Base-by-base conservation (phyloP, 2,797 vertebrate species). In the Sebastes elongatus region DNA sequence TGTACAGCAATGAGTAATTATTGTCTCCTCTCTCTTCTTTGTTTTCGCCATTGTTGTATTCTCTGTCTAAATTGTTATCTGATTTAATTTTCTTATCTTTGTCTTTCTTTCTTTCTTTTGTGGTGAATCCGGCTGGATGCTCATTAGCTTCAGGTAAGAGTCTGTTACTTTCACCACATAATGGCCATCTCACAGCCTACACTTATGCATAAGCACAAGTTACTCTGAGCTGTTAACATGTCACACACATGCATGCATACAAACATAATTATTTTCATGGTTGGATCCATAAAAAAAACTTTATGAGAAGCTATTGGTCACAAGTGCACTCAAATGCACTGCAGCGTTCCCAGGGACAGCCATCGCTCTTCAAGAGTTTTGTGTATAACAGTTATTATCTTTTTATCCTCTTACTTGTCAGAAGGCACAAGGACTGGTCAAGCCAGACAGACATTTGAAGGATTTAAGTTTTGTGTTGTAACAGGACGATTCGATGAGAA, bases 111-210 rank as follows among this genome's bases (percentile, higher is more conserved):
- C 32, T 56, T 30, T 57, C 55, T 73, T 73, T 13, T 60, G 11
- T 61, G 71, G 22, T 18, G 76, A 61, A 65, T 5, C 3, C 18
- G 65, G 33, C 53, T 92, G 91, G 77, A 72, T 84, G 67, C 81
- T 88, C 62, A 89, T 85, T 93, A 98, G 97, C 94, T 97, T 91
- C 97, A 97, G 97, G 97, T 98, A 96, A 88, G 38, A 93, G 86
- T 75, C 10, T 60, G 13, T 71, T 61, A 20, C 13, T 66, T 73
- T 69, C 7, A 16, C 57, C 27, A 20, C 7, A 20, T 62, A 68
- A 68, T 52, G 53, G 78, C 6, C 55, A 42, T 70, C 49, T 70
- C 65, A 65, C 53, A 62, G n/a, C 55, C 10, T 13, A 6, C 32
- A 2, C 13, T n/a, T 20, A 10, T 32, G 55, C 2, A 76, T 2